Evolutionary conservation across 2,797 vertebrate species (phyloP).

Genomic region (Hoplostethus mediterraneus): DNA sequence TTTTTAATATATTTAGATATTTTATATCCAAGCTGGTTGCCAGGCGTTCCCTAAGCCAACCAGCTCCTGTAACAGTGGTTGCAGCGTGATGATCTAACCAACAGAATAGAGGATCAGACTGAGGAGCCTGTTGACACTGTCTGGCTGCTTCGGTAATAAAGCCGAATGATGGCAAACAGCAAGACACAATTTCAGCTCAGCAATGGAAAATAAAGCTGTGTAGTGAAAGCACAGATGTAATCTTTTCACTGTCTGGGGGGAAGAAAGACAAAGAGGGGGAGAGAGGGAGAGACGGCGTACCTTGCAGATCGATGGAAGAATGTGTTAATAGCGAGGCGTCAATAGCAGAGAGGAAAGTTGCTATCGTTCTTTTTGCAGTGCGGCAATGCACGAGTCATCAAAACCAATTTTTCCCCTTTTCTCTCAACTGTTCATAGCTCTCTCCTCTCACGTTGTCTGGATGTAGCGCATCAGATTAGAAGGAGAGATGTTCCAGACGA

Average conservation of each 20-base stretch:
- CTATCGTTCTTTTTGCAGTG: constrained; percentile 31
- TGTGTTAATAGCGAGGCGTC: constrained; percentile 55
- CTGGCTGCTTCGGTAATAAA: constrained; percentile 67
- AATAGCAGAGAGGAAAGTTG: constrained; percentile 34
- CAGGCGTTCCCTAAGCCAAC: constrained; percentile 56
- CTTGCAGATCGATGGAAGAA: constrained; percentile 59
- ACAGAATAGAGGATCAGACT: constrained; percentile 51
- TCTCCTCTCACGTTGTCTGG: not conserved
- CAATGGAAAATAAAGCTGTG: constrained; percentile 71
- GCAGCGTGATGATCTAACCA: constrained; percentile 41
- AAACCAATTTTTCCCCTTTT: not conserved
- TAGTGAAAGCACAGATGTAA: constrained; percentile 74
- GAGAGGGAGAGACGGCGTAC: constrained; percentile 19
- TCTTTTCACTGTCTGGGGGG: constrained; percentile 59
- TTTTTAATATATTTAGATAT: constrained; percentile 35
- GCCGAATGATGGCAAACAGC: constrained; percentile 69
- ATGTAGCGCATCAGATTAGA: not conserved
- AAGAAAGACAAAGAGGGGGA: constrained; percentile 1
- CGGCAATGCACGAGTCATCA: constrained; percentile 44
- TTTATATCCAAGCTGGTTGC: constrained; percentile 51
- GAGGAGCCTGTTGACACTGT: constrained; percentile 59
- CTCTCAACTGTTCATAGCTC: not conserved
- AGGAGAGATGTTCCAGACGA: not conserved
- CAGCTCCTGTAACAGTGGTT: constrained; percentile 39
- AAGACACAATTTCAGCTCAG: constrained; percentile 65